Base-by-base conservation (phyloP, 2,888 invertebrate genomes). In the Drepanosiphum platanoidis region DNA sequence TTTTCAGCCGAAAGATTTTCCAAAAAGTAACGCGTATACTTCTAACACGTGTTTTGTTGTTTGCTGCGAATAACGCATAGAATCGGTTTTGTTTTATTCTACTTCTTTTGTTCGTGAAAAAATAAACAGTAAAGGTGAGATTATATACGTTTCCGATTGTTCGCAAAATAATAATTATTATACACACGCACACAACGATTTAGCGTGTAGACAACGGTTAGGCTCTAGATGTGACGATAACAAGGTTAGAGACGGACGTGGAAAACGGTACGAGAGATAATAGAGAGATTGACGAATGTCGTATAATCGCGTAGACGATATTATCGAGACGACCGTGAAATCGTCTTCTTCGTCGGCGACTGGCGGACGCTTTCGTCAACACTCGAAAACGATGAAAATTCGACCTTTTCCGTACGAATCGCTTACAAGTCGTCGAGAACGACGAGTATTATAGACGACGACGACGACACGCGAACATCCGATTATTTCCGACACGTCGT, bases 281-380 rank as follows among this genome's bases (percentile, higher is more conserved):
- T 13, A 9, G 9, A 42, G 18, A 71, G 39, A 39, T 39, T n/a
- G 27, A 71, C 39, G 52, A 52, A 71, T 39, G n/a, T 36, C n/a
- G n/a, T 70, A n/a, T 70, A n/a, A 13, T 71, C 13, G 39, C 22
- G 42, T 9, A 30, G 30, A 18, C 18, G 27, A 39, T 27, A 39
- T 7, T 72, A 61, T 34, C 9, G 52, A 32, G 52, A 74, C n/a
- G 74, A 52, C 74, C 74, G 22, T 74, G 74, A 74, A 74, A 74
- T 52, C 74, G n/a, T 74, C n/a, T 32, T 18, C 9, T 30, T 61
- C 32, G 15, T 15, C 4, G 13, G 4, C 61, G 27, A n/a, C 22
- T 61, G 61, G 27, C 27, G n/a, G 61, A 61, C 9, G 27, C 27
- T n/a, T 61, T 61, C 8, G 9, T 1, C 22, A 61, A 8, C n/a